Conservation (phyloP, 1,140 invertebrate genomes). For the Trinorchestia longiramus region DNA sequence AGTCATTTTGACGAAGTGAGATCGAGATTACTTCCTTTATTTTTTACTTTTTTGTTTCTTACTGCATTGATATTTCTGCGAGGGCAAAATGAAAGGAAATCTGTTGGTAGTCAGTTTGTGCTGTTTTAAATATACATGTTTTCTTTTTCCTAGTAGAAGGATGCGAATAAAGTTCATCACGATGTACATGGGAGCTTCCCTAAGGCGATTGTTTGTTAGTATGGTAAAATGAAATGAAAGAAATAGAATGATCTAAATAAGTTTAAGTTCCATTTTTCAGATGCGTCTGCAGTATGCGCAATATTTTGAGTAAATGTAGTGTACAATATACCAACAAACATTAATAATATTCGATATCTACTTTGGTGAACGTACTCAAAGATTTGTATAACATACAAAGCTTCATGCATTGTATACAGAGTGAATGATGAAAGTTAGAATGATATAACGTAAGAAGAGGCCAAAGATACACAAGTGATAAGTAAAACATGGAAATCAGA, state of each 20-base stretch:
- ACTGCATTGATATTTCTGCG: not conserved
- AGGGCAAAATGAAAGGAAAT: not conserved
- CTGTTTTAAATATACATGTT: not conserved
- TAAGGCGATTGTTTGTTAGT: not conserved
- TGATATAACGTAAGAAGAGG: no score
- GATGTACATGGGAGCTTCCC: not conserved
- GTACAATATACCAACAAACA: not conserved
- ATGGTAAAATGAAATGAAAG: not conserved
- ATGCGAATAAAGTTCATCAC: not conserved
- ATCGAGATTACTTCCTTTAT: not conserved
- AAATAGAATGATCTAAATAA: not conserved
- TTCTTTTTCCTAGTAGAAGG: not conserved
- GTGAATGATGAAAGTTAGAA: not conserved
- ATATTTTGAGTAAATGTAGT: not conserved
- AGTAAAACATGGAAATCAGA: not conserved
- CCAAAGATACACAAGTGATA: no score
- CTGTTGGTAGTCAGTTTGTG: no score
- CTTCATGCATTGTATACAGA: not conserved
- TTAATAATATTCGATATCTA: not conserved
- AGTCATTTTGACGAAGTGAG: not conserved
- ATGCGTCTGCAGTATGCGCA: not conserved
- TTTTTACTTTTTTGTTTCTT: not conserved
- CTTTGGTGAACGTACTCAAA: not conserved
- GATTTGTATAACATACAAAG: no score
- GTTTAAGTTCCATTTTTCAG: not conserved